Evolutionary conservation across 1,140 invertebrate species (phyloP).

Genomic region (Camponotus pennsylvanicus): DNA sequence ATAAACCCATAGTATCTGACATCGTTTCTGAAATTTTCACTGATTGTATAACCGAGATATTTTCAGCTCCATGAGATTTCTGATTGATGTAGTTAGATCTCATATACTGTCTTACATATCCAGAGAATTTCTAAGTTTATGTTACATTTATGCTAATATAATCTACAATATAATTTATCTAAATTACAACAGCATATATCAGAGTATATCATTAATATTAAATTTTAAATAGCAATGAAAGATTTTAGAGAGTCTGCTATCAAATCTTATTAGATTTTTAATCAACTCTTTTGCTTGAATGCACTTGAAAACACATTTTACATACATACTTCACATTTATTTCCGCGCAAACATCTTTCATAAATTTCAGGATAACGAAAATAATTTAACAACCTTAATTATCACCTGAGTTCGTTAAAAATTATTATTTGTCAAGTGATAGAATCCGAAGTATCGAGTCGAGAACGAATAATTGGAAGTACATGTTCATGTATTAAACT

Average conservation of each 20-base stretch:
- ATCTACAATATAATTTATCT: neutral
- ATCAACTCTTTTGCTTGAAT: too few species aligned
- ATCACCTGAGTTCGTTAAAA: neutral
- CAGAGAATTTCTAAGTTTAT: neutral
- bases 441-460: neutral
- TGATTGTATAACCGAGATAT: slow-evolving; percentile 30
- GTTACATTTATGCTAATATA: too few species aligned
- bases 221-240: neutral
- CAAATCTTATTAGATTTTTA: too few species aligned
- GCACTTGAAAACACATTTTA: too few species aligned
- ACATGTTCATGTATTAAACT: neutral
- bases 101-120: neutral
- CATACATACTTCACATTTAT: neutral
- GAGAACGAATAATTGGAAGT: too few species aligned
- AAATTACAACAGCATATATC: neutral
- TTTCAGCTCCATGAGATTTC: slow-evolving; percentile 13
- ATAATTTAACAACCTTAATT: neutral
- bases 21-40: slow-evolving; percentile 30
- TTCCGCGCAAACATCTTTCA: neutral
- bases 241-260: neutral
- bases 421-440: neutral
- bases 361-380: neutral
- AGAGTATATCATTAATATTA: neutral
- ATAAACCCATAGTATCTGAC: neutral
- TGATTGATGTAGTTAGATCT: neutral